Evolutionary conservation across 2,113 vertebrate genomes (phyloP), one percentile per base, ranked within the genome.

Genomic region (Asarcornis scutulata): DNA sequence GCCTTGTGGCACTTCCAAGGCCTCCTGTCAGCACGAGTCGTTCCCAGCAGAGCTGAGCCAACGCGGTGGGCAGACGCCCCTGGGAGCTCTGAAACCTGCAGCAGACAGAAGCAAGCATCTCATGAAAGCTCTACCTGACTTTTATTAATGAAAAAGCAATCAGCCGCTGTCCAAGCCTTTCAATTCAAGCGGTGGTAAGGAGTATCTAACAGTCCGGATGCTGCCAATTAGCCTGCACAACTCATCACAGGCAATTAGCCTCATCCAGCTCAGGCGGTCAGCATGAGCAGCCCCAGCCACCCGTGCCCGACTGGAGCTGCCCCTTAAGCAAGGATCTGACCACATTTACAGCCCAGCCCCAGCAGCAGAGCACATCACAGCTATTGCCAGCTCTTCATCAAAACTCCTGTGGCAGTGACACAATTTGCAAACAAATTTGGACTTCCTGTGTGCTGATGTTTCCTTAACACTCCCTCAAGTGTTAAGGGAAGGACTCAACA

Each of bases 301-400:
- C 63, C 3, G 0, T 10, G 5, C 8, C 40, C 11, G 48, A 32
- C 52, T 62, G 66, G 22, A n/a, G 5, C 38, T 20, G 22, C 23
- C 0, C 1, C 10, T 17, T 4, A 29, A 27, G 8, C 53, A 4
- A 42, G 52, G 67, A 8, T 18, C 68, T 59, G 89, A 0, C 5
- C 0, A 0, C 17, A 38, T n/a, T 83, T 56, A 31, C 7, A 74
- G 71, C 67, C 15, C 62, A 34, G 67, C 34, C 56, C 50, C 46
- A 36, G 36, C 5, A 3, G 5, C 7, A 17, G 46, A 32, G 29
- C 17, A 22, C 22, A 38, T 16, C 58, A 7, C 83, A 10, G 29
- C 6, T 29, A 9, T 3, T 11, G 1, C 48, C 42, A 15, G 38
- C 2, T 31, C 66, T 36, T 68, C 0, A 1, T 66, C 89, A 79